These are phyloP conservation scores for Philantomba maxwellii DNA, from an alignment of 2,113 vertebrate genomes.

Conservation along the genomic window DNA sequence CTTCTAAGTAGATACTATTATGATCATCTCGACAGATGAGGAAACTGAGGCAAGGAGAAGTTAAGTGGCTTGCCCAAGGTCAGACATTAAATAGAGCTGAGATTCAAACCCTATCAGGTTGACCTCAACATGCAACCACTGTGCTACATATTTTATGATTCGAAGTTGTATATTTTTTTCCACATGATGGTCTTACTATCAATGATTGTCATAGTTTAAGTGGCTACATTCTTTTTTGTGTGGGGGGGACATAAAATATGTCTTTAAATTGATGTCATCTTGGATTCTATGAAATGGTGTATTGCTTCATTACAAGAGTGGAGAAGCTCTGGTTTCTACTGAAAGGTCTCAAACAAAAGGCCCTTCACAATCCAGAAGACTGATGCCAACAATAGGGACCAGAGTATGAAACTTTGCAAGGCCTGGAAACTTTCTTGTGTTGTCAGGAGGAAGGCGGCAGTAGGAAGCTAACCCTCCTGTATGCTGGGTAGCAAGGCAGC, in stretches of 20 bases:
- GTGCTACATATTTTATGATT: background rate
- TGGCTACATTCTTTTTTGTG: background rate
- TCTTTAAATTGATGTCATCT: background rate
- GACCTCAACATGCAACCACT: background rate
- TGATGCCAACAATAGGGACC: background rate
- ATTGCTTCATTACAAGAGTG: background rate
- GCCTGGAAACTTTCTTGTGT: background rate
- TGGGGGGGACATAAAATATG: background rate
- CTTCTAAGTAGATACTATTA: background rate
- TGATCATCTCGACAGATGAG: background rate
- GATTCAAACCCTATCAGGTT: background rate
- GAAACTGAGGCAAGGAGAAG: background rate
- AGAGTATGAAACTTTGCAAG: background rate
- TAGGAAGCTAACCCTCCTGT: background rate
- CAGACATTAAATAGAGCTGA: background rate
- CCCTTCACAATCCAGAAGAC: background rate
- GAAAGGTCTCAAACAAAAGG: background rate
- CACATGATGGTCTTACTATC: background rate
- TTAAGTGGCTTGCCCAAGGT: background rate
- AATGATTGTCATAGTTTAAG: background rate
- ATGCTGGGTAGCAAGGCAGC: background rate
- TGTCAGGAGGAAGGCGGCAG: background rate
- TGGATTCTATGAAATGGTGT: background rate
- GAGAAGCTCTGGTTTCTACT: background rate
- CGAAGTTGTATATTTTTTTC: background rate